Evolutionary conservation across 2,113 vertebrate genomes (phyloP), one percentile per base, ranked within the genome.

Genomic region (Siphamia tubifer): DNA sequence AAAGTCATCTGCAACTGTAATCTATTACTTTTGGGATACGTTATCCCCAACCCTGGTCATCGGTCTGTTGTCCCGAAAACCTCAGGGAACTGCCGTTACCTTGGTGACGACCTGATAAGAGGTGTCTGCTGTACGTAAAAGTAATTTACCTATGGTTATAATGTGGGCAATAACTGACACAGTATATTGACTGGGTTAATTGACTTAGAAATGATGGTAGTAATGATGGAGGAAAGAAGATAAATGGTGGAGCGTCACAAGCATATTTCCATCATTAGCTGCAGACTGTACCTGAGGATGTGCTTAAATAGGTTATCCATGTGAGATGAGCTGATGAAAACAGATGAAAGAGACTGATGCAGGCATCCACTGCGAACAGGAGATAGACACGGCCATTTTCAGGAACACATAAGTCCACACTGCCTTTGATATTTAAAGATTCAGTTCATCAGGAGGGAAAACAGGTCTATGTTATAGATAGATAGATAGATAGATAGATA

Each of bases 101-200:
- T 28, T 28, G 10, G 39, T 47, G 61, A 73, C 45, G 53, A 54
- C 52, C 76, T 38, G 52, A 77, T 34, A 21, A 21, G 43, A 68
- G 56, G 24, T 19, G 49, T 65, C 55, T 38, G 54, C 34, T 5
- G 36, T 19, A 47, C 51, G 30, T 16, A 20, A 34, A 68, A 61
- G 57, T 69, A 38, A 79, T 76, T 80, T 81, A 73, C 58, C 48
- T 61, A 15, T 53, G 62, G 23, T 40, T n/a, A 62, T 64, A 75
- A 58, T 73, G 57, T 63, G 23, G 69, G 65, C 70, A 83, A 82
- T 86, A 82, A 85, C 68, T 64, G 63, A 67, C 68, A 74, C 60
- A 65, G 44, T 64, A 68, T 77, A 85, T 84, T 81, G 71, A 64
- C 76, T 58, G 3, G 61, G 72, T 61, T 83, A 86, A 86, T 86